These are phyloP conservation scores for Bradypodion pumilum DNA, from an alignment of 2,797 vertebrate species.

Conservation along the genomic window DNA sequence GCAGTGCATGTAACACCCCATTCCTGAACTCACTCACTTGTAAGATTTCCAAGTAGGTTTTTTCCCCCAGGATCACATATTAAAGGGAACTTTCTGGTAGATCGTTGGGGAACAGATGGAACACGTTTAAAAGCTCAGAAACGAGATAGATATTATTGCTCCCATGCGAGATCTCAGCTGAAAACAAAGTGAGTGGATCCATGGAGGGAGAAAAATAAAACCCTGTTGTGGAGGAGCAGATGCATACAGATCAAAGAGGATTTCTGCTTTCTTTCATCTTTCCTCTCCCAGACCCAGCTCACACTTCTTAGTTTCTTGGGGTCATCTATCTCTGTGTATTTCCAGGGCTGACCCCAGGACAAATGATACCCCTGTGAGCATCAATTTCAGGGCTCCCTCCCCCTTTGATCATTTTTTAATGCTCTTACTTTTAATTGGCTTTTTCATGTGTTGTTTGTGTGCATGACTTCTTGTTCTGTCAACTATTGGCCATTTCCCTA, in stretches of 20 bases:
- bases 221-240: background rate
- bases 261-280: background rate
- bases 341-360: too few relatives aligned
- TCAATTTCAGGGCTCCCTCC: too few relatives aligned
- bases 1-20: background rate
- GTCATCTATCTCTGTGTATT: background rate
- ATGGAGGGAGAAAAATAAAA: background rate
- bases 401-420: background rate
- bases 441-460: background rate
- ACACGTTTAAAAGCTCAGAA: constrained; percentile 56
- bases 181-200: constrained; percentile 27
- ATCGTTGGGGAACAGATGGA: constrained; percentile 61
- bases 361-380: background rate
- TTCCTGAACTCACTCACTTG: background rate
- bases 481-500: too few relatives aligned
- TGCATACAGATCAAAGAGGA: background rate
- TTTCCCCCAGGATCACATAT: background rate
- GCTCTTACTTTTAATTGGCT: background rate
- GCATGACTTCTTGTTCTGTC: too few relatives aligned
- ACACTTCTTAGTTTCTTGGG: background rate
- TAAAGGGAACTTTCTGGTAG: constrained; percentile 36
- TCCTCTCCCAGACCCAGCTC: background rate
- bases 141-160: constrained; percentile 54
- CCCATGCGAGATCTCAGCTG: constrained; percentile 65
- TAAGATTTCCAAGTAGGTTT: background rate